A percentile compares a stretch with the other conserved stretches of the same genome.
These are phyloP conservation scores for Drosophila setifemur DNA, from an alignment of 1,140 invertebrate genomes.

Conservation along the genomic window DNA sequence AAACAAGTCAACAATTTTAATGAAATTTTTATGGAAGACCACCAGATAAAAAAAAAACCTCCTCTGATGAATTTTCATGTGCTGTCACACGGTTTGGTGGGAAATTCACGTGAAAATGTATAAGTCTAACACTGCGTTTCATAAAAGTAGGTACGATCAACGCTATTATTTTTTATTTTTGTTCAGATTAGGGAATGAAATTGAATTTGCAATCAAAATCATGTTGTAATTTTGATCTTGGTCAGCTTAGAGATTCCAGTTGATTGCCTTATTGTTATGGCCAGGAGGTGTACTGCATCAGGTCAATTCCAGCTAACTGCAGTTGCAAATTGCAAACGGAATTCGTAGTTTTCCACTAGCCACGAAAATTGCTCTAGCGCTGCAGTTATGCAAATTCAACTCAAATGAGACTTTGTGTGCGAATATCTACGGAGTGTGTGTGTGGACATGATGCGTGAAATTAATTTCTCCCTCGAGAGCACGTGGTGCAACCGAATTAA, in stretches of 20 bases:
- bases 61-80: background rate
- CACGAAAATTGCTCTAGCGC: conserved; percentile 33
- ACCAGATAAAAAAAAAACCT: background rate
- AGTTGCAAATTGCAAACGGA: conserved; percentile 49
- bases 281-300: background rate
- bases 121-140: background rate
- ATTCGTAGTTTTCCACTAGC: conserved; percentile 39
- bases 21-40: conserved; percentile 7
- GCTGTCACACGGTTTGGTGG: background rate
- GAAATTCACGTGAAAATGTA: background rate
- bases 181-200: background rate
- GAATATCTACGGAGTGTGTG: background rate
- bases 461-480: conserved; percentile 34
- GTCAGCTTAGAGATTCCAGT: background rate
- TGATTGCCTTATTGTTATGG: conserved; percentile 9
- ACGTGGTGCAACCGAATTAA: conserved; percentile 12
- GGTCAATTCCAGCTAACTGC: conserved; percentile 24
- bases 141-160: background rate
- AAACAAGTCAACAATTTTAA: conserved; percentile 20
- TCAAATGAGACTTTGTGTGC: conserved; percentile 1
- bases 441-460: conserved; percentile 33
- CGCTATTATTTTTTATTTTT: background rate
- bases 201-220: background rate
- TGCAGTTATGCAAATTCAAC: conserved; percentile 53
- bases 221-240: no score